Evolutionary conservation across 2,888 invertebrate species (phyloP).

Genomic region (Andrena haemorrhoa): DNA sequence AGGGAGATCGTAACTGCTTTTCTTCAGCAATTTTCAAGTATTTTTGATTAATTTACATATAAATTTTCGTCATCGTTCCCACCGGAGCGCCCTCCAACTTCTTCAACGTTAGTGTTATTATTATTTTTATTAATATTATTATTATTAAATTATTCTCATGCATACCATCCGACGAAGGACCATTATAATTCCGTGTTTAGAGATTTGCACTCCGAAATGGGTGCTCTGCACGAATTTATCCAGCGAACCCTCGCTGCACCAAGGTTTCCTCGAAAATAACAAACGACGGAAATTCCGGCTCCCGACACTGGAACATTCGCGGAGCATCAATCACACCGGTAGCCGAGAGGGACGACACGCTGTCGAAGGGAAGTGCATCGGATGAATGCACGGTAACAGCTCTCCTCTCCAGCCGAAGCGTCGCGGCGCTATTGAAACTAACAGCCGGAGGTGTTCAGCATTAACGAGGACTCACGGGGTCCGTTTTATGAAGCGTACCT

Average conservation of each 20-base stretch:
- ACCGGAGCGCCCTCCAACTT: too few species aligned
- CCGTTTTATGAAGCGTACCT: constrained; percentile 72
- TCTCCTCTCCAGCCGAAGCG: background rate
- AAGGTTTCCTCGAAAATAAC: background rate
- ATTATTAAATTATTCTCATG: too few species aligned
- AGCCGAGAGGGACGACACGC: background rate
- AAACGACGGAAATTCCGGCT: background rate
- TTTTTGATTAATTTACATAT: too few species aligned
- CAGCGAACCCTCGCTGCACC: background rate
- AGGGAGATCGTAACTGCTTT: constrained; percentile 7
- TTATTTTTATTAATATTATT: too few species aligned
- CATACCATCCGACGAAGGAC: too few species aligned
- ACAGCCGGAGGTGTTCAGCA: constrained; percentile 71
- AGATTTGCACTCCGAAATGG: background rate
- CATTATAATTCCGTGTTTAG: too few species aligned
- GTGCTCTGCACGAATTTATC: background rate
- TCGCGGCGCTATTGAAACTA: constrained; percentile 68
- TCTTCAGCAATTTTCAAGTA: background rate
- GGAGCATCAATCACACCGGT: background rate
- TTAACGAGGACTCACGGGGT: constrained; percentile 74
- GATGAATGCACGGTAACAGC: background rate
- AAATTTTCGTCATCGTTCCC: too few species aligned
- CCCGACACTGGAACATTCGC: background rate
- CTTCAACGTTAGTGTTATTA: too few species aligned
- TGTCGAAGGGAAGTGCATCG: background rate